Conservation (phyloP, 2,888 invertebrate genomes). For the Tupiocoris notatus region DNA sequence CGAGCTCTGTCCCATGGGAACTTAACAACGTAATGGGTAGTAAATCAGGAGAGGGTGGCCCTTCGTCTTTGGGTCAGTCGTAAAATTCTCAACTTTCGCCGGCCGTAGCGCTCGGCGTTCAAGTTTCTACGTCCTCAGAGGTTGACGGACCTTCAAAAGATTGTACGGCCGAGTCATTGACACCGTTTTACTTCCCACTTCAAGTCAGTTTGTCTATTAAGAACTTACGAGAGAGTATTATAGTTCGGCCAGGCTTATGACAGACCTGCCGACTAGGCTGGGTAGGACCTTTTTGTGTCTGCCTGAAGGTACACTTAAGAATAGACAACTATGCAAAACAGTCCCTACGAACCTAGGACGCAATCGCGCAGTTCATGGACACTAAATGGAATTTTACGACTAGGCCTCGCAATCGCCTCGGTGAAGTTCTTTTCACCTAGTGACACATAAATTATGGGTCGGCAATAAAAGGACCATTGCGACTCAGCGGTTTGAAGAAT, state of each 20-base stretch:
- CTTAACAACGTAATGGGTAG: slow-evolving; percentile 25
- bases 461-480: too few species aligned
- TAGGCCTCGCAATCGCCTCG: too few species aligned
- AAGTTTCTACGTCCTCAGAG: not conserved
- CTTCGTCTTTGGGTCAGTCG: not conserved
- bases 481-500: too few species aligned
- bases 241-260: not conserved
- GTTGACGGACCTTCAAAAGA: not conserved
- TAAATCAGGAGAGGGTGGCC: slow-evolving; percentile 17
- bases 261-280: too few species aligned
- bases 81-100: slow-evolving; percentile 28
- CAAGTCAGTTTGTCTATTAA: not conserved
- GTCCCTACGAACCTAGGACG: not conserved
- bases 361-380: not conserved
- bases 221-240: slow-evolving; percentile 3
- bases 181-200: slow-evolving; percentile 23
- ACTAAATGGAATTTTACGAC: not conserved
- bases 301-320: not conserved
- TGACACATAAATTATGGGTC: too few species aligned
- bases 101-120: not conserved
- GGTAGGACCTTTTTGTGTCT: not conserved
- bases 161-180: slow-evolving; percentile 12
- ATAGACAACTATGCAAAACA: slow-evolving; percentile 23
- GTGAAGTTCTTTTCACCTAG: too few species aligned
- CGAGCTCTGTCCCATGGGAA: slow-evolving; percentile 5